Base-by-base conservation (phyloP, 35 echinoderm and acorn worm species). In the Eucidaris tribuloides region DNA sequence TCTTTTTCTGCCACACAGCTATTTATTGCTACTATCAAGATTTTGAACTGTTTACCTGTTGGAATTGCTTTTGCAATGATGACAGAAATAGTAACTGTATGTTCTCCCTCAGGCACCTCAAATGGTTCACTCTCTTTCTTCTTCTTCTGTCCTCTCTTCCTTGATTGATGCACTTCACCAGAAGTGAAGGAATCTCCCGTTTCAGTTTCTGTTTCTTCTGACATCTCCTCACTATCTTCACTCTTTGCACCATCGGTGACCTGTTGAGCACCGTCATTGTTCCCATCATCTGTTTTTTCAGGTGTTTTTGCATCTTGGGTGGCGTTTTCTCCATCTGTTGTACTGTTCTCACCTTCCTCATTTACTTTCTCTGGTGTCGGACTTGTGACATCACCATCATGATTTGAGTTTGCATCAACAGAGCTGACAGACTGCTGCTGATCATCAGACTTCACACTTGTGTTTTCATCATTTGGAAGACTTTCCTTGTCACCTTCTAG, bases 11-110 rank as follows among this genome's bases (percentile, higher is more conserved):
- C 9, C 14, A 29, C 14, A 9, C 13, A 66, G 9, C 27, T 14
- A 17, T 20, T 42, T n/a, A 20, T 79, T 27, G 17, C 22, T 5
- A 46, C 41, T 3, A 79, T 13, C 18, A 24, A 41, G 33, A 22
- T 0, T 0, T 45, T 1, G n/a, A 35, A 78, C 0, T 2, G 45
- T 56, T 79, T 70, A 97, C 89, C 80, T 80, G 94, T 89, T 30
- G 94, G 94, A 52, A 97, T 97, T 19, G 94, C 94, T 38, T 92
- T 93, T n/a, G 94, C 94, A 46, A 97, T 97, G 2, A 91, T 92
- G 20, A 97, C 94, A 0, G 94, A 93, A 41, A 97, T 39, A 0
- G 94, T 97, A 0, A 97, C 94, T 15, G 82, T 92, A 49, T 97
- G 94, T 91, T 17, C 62, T 74, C 65, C 80, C 54, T 33, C 65